Base-by-base conservation (phyloP, 2,888 invertebrate species). In the Leptinotarsa juncta region DNA sequence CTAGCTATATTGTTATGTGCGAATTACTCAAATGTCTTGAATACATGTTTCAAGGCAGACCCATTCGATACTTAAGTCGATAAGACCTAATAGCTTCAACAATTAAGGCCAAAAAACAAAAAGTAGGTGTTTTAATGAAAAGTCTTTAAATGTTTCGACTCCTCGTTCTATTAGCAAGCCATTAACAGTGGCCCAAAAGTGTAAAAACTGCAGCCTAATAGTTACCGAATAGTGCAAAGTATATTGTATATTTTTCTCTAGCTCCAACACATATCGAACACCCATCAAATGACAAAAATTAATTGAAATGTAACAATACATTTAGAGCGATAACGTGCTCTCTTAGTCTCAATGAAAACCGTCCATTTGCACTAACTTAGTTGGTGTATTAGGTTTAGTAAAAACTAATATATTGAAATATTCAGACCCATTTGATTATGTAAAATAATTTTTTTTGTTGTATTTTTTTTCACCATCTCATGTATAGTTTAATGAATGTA, bases 281-380 rank as follows among this genome's bases (percentile, higher is more conserved):
- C 60, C 66, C 71, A 72, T 20, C 65, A 62, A 65, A 67, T 65
- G 67, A 67, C 53, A 74, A 55, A 60, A 73, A 16, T 48, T 67
- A 49, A 50, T 12, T 14, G 51, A 66, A 75, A 67, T 20, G 26
- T 68, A 68, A 32, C 15, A 42, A 55, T 32, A 32, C 55, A 68
- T 68, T 68, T 69, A 20, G 69, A 57, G 69, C 69, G 48, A 67
- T 69, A 14, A 57, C 51, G 48, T 76, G 80, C 79, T 79, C 81
- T 80, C 73, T 81, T 85, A 86, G 85, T 86, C 86, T 86, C 85
- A 85, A 84, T 78, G 75, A 83, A 80, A 85, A 84, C 86, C 85
- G 86, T 86, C 86, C 86, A 86, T 83, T 82, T 78, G 84, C 83
- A 83, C 84, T 84, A 83, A 84, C 83, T 71, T 81, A 81, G 84